Evolutionary conservation across 2,797 vertebrate genomes (phyloP), one percentile per base, ranked within the genome.

Genomic region (Picus viridis): DNA sequence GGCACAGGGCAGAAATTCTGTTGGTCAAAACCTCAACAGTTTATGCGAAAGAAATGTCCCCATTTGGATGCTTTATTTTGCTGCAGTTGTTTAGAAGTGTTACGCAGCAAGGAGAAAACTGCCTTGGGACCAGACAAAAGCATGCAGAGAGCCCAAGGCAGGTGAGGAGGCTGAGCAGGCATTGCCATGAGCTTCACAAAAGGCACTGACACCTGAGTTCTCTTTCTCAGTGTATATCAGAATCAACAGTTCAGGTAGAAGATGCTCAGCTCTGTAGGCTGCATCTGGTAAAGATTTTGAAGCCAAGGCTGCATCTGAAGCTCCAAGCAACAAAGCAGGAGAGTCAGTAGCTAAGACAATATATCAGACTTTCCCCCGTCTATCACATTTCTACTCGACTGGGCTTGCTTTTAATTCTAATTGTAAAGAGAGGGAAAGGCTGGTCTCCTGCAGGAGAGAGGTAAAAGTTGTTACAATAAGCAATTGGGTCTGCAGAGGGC

Each of bases 401-500:
- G 20, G 6, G 30, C 91, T 77, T 64, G 10, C 14, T 18, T 86
- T 93, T 76, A 34, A 10, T 56, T 83, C 43, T 41, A 32, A 29
- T 9, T 73, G 29, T n/a, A 51, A 62, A 85, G 53, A 70, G 0
- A 88, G n/a, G n/a, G 13, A 65, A 75, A 56, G 16, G 18, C 8
- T 73, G 67, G 20, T 67, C 26, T 93, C 59, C 53, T 72, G 32
- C 2, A 63, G 67, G 26, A 89, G 12, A 27, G 65, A 63, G 63
- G 27, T 34, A 45, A 15, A 54, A 58, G 7, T 16, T 67, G 89
- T 69, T 45, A 14, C 9, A 56, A 34, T 1, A n/a, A 53, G 29
- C 2, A 17, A 1, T 8, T 16, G 8, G 3, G 30, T 41, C 0
- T 0, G n/a, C 27, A 75, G 86, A 39, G 57, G 34, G 9, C 4